Percentiles rank a stretch among this genome's conserved stretches.
phyloP scores from a whole-genome alignment of 2,888 invertebrate species.

The Phymatocera aterrima region DNA sequence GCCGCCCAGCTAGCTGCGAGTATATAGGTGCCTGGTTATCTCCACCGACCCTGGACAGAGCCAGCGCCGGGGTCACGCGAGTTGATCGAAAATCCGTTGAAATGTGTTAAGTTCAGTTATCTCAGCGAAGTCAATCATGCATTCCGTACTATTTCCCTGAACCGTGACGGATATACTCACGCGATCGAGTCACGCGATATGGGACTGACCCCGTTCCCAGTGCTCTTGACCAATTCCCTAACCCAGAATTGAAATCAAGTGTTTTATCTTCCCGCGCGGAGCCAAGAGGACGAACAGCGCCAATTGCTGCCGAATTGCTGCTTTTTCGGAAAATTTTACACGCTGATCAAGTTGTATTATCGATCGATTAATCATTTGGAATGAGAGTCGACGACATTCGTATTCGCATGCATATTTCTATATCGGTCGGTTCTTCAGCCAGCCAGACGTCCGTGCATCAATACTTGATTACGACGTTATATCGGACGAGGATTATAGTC shows the following conservation, averaged over 20 bases:
- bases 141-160: constrained; percentile 5
- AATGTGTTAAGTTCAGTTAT: constrained; percentile 27
- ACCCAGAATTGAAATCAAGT: background rate
- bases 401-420: too few relatives aligned
- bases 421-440: too few relatives aligned
- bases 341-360: too few relatives aligned
- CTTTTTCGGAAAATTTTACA: too few relatives aligned
- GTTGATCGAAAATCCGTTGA: constrained; percentile 25
- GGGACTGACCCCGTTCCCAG: constrained; percentile 18
- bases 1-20: too few relatives aligned
- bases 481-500: too few relatives aligned
- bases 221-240: constrained; percentile 7
- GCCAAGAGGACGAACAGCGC: background rate
- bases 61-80: constrained; percentile 16
- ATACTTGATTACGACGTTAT: too few relatives aligned
- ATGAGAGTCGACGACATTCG: too few relatives aligned
- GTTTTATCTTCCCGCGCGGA: background rate
- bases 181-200: constrained; percentile 17
- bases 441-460: too few relatives aligned
- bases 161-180: background rate
- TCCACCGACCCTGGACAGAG: background rate
- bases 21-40: background rate
- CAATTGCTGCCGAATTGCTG: too few relatives aligned
- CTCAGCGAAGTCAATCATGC: constrained; percentile 1
- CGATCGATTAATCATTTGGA: too few relatives aligned